Percentiles rank a stretch among this genome's conserved stretches.
phyloP scores from a whole-genome alignment of 1,140 invertebrate species.

The Sipha flava region DNA sequence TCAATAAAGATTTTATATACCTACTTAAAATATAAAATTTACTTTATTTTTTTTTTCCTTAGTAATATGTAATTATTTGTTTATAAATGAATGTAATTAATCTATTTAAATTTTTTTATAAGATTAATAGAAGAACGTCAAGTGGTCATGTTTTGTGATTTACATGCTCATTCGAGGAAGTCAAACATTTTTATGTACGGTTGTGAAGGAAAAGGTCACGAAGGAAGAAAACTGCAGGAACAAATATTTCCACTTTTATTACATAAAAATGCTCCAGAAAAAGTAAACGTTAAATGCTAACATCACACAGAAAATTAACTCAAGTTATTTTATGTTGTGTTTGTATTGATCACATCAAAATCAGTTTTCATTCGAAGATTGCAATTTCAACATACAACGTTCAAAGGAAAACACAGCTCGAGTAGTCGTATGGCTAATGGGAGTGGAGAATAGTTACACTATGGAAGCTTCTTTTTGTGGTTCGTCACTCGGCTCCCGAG shows the following conservation, averaged over 20 bases:
- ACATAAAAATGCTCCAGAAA: conserved; percentile 83
- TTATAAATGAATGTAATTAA: no score
- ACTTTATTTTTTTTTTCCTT: no score
- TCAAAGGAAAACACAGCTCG: conserved; percentile 87
- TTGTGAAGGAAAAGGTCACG: conserved; percentile 71
- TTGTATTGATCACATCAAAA: not conserved
- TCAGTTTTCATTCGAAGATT: conserved; percentile 86
- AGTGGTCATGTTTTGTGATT: conserved; percentile 87
- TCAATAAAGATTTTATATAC: no score
- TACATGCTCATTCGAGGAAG: conserved; percentile 88
- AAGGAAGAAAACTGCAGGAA: conserved; percentile 69
- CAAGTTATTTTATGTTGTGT: not conserved
- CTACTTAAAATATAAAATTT: no score
- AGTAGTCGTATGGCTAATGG: conserved; percentile 89
- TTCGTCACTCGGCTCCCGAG: conserved; percentile 65
- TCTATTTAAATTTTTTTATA: conserved; percentile 34
- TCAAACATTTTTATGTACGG: conserved; percentile 95
- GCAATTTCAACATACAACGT: conserved; percentile 85
- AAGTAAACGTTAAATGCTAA: conserved; percentile 50
- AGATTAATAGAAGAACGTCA: conserved; percentile 84
- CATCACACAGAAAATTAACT: not conserved
- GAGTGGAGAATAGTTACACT: conserved; percentile 86
- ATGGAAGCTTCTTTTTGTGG: conserved; percentile 90
- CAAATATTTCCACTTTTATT: conserved; percentile 88
- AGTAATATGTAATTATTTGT: no score